Evolutionary conservation across 2,797 vertebrate species (phyloP).

Genomic region (Masticophis lateralis): DNA sequence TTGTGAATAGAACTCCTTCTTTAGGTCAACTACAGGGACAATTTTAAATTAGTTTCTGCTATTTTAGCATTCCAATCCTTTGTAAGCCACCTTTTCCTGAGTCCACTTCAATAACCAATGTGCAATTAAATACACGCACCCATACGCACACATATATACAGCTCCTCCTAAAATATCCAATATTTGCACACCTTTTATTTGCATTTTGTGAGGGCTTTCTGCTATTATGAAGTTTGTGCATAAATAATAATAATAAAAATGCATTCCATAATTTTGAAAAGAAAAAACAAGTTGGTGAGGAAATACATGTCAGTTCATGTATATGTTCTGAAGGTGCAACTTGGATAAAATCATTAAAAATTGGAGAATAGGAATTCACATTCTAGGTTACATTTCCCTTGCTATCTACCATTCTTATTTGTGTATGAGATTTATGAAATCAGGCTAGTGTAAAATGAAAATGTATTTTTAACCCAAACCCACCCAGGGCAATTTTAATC

Average conservation of each 20-base stretch:
- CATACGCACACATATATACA: background rate
- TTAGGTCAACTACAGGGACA: background rate
- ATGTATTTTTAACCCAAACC: background rate
- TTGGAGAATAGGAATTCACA: background rate
- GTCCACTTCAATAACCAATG: background rate
- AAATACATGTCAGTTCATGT: background rate
- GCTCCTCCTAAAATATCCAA: background rate
- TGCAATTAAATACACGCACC: background rate
- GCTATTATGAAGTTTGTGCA: background rate
- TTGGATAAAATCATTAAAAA: background rate
- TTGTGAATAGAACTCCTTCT: constrained; percentile 4
- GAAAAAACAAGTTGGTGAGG: background rate
- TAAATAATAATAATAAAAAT: background rate
- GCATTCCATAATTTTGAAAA: background rate
- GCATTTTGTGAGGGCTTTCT: background rate
- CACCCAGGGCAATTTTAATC: background rate
- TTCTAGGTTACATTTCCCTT: background rate
- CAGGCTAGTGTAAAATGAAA: background rate
- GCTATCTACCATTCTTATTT: background rate
- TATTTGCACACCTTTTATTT: background rate
- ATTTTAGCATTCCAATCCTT: background rate
- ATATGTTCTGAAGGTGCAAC: background rate
- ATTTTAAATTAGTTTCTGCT: background rate
- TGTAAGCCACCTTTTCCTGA: background rate
- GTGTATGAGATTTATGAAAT: background rate